Conservation (phyloP, 2,113 vertebrate genomes). For the Proteles cristata region DNA sequence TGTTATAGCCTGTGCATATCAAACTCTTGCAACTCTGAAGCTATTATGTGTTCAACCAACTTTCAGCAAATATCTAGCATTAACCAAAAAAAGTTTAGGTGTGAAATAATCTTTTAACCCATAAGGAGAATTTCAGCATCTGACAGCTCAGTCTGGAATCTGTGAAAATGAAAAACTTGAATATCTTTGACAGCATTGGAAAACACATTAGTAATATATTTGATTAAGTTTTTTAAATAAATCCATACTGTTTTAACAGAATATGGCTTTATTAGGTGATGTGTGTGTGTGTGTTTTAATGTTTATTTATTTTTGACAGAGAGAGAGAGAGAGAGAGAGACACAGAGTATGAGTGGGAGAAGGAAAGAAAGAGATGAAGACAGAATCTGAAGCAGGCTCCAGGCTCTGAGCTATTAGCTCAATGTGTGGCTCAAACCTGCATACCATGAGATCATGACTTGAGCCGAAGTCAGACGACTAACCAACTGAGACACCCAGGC, state of each 20-base stretch:
- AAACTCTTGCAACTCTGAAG: slow-evolving; percentile 88
- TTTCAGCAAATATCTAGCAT: slow-evolving; percentile 89
- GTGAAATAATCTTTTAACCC: slow-evolving; percentile 86
- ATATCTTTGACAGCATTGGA: slow-evolving; percentile 40
- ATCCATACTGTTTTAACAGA: slow-evolving; percentile 75
- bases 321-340: no score
- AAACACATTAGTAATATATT: slow-evolving; percentile 35
- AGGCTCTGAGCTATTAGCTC: no score
- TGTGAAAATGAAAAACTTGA: slow-evolving; percentile 88
- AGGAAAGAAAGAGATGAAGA: no score
- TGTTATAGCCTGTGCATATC: slow-evolving; percentile 88
- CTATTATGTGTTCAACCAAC: slow-evolving; percentile 90
- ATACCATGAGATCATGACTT: no score
- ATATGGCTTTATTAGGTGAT: slow-evolving; percentile 79
- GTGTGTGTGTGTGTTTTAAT: no score
- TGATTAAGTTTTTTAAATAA: slow-evolving; percentile 63
- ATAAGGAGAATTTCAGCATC: slow-evolving; percentile 85
- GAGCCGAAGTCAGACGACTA: no score
- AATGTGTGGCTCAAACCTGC: no score
- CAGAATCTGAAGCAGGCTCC: no score
- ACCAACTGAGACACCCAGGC: no score
- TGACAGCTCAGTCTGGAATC: slow-evolving; percentile 86
- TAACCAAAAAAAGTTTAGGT: slow-evolving; percentile 86
- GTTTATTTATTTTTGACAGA: no score
- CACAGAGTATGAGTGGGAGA: no score